Evolutionary conservation across 2,113 vertebrate species (phyloP), one percentile per base, ranked within the genome.

Genomic region (Syngnathus scovelli): DNA sequence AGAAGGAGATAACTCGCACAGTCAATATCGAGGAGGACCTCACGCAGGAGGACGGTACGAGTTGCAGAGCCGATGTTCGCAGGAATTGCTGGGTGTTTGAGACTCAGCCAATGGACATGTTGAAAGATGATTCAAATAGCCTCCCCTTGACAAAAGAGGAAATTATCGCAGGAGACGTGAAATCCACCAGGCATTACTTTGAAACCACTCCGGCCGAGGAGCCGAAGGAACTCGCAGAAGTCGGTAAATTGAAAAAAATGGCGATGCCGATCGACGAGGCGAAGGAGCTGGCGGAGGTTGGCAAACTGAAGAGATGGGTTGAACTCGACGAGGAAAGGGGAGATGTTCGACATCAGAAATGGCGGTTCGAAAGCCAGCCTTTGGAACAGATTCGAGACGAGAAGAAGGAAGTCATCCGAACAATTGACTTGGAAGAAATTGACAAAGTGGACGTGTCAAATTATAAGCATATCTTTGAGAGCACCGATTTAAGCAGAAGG

Each of bases 81-180:
- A 90, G 78, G 78, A 91, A 95, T 75, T 93, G 94, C 78, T 93
- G 92, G 94, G 89, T 93, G 70, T 98, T 96, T 88, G 95, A 96
- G 85, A 95, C 93, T 0, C 92, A 93, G 69, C 91, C 94, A 68
- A 90, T 96, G 89, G 94, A 95, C 68, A 83, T 86, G 60, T 86
- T 96, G 54, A 96, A 94, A 84, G 92, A 94, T 67, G 79, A 85
- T 70, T 80, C 91, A 69, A 91, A 93, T 72, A 46, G 82, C 75
- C 86, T 59, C 27, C 61, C 82, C 66, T 6, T 77, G 27, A 74
- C 84, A 59, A 86, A 87, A 68, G 91, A 94, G 66, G 91, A 94
- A 70, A 89, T 94, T 66, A 84, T 95, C 70, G 91, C 93, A 27
- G 94, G 94, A 41, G 90, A 96, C 60, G 94, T 97, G 23, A 92